A percentile compares a stretch with the other conserved stretches of the same genome.
Conservation (phyloP, 2,888 invertebrate genomes). For the Geotrupes spiniger region DNA sequence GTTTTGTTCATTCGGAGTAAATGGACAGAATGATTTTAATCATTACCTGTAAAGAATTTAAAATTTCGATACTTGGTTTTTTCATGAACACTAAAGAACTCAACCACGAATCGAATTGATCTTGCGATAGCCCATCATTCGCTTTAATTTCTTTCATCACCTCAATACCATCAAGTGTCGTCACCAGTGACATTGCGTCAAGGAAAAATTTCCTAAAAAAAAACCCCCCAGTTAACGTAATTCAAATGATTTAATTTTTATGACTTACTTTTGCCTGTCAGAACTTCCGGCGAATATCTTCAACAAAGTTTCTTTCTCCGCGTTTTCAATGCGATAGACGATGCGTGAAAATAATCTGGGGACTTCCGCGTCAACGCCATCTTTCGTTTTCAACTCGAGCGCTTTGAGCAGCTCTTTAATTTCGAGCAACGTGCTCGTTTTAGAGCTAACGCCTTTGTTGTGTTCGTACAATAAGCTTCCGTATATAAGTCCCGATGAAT, state of each 20-base stretch:
- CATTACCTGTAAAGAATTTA: conserved; percentile 27
- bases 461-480: conserved; percentile 24
- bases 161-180: conserved; percentile 26
- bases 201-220: conserved; percentile 27
- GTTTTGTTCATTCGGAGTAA: too few relatives aligned
- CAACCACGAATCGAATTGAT: conserved; percentile 30
- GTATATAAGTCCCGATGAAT: conserved; percentile 18
- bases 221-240: too few relatives aligned
- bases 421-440: conserved; percentile 6
- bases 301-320: conserved; percentile 15
- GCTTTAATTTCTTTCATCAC: conserved; percentile 27
- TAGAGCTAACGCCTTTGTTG: not conserved
- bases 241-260: conserved; percentile 8
- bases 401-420: conserved; percentile 17
- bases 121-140: conserved; percentile 19
- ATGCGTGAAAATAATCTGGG: conserved; percentile 27
- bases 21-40: too few relatives aligned
- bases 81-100: conserved; percentile 25
- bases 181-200: conserved; percentile 28
- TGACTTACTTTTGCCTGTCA: conserved; percentile 24
- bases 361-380: conserved; percentile 28
- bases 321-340: conserved; percentile 21
- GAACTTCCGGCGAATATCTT: conserved; percentile 18
- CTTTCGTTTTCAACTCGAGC: conserved; percentile 23
- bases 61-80: conserved; percentile 23